Conservation (phyloP, 2,888 invertebrate genomes). For the Agriotes lineatus region DNA sequence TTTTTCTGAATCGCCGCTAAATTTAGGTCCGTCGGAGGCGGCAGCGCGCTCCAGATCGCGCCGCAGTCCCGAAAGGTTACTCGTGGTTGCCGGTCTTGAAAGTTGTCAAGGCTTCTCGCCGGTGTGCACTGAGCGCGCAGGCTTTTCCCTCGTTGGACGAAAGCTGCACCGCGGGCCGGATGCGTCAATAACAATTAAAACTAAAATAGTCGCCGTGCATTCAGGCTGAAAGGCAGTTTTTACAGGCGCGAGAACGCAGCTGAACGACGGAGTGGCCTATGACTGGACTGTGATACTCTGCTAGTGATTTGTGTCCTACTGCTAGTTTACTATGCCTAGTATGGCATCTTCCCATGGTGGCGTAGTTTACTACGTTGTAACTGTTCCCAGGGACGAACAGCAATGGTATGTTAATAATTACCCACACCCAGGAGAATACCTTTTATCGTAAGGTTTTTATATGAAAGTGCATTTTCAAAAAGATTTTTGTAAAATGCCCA, state of each 20-base stretch:
- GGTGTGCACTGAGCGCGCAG: neutral
- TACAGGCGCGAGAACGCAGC: neutral
- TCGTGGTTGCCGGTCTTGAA: constrained; percentile 32
- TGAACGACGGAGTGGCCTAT: neutral
- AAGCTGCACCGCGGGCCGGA: no score
- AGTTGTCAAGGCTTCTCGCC: constrained; percentile 14
- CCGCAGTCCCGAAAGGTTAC: constrained; percentile 29
- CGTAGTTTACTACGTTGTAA: constrained; percentile 76
- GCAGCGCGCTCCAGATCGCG: constrained; percentile 13
- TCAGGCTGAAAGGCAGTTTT: no score
- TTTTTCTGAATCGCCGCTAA: constrained; percentile 37
- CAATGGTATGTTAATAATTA: constrained; percentile 38
- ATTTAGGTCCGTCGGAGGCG: constrained; percentile 28
- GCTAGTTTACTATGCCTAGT: constrained; percentile 58
- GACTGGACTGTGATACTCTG: constrained; percentile 4
- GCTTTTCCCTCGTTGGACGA: neutral
- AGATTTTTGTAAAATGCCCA: no score
- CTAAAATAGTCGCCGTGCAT: no score
- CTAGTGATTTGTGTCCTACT: constrained; percentile 1
- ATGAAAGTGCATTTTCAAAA: no score
- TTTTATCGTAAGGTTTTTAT: no score
- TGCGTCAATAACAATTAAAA: constrained; percentile 21
- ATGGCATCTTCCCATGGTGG: constrained; percentile 75
- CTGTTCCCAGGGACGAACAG: constrained; percentile 34
- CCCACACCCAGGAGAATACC: no score